A percentile compares a stretch with the other conserved stretches of the same genome.
Evolutionary conservation across 2,797 vertebrate species (phyloP).

Genomic region (Pipistrellus pipistrellus): DNA sequence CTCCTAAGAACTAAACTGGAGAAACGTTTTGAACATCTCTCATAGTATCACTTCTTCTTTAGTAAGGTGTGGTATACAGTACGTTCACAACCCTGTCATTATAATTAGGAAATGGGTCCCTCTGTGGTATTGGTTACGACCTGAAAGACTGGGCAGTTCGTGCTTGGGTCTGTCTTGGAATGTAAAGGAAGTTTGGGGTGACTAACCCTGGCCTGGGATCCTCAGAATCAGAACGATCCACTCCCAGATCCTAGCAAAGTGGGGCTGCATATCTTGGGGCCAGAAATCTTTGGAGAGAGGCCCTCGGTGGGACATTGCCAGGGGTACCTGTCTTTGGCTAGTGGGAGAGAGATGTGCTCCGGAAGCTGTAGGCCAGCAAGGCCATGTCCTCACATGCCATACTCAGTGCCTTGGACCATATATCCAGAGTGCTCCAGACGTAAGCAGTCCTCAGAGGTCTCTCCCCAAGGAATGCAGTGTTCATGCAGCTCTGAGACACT

Average conservation of each 20-base stretch:
- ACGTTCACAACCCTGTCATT: neutral
- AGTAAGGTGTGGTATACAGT: neutral
- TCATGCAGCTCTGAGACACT: neutral
- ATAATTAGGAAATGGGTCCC: neutral
- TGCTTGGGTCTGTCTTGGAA: neutral
- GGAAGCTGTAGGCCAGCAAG: neutral
- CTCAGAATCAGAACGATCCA: neutral
- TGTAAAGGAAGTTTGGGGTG: neutral
- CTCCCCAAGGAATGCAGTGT: neutral
- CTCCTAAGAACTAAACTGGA: slow-evolving; percentile 29
- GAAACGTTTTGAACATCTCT: neutral
- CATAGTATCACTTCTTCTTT: neutral
- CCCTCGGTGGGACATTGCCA: too few species aligned
- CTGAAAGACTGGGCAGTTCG: neutral
- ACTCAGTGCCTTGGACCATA: neutral
- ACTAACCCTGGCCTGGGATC: neutral
- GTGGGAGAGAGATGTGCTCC: neutral
- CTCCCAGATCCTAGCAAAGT: neutral
- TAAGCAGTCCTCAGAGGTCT: neutral
- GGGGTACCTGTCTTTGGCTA: neutral
- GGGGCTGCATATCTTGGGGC: neutral
- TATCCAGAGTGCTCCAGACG: neutral
- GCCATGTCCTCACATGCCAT: neutral
- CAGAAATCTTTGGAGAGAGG: neutral
- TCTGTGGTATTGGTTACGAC: neutral